These are phyloP conservation scores for Alexandromys fortis DNA, from an alignment of 2,113 vertebrate genomes.

Conservation along the genomic window DNA sequence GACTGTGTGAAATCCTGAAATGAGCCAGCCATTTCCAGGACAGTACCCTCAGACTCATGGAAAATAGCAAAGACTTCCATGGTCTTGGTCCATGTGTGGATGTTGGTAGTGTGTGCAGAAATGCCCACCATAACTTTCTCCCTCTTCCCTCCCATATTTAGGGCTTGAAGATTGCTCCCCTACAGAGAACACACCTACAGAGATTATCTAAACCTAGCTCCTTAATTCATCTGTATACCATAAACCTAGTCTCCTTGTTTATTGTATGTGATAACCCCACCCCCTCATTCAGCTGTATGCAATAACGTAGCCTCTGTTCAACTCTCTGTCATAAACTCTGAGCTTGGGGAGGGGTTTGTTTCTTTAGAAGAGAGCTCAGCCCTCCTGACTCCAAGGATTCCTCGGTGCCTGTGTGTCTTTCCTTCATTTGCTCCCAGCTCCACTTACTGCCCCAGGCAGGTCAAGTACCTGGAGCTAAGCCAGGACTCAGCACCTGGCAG, in stretches of 20 bases:
- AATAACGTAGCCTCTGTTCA: background rate
- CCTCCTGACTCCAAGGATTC: background rate
- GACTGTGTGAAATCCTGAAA: background rate
- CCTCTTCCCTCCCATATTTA: background rate
- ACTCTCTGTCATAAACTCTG: background rate
- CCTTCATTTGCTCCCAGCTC: background rate
- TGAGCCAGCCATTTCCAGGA: background rate
- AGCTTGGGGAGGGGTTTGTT: background rate
- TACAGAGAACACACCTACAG: background rate
- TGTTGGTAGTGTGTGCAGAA: background rate
- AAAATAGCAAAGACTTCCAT: background rate
- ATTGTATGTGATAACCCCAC: background rate
- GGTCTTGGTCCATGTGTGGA: background rate
- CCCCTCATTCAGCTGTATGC: background rate
- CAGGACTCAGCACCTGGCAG: background rate
- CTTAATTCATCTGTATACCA: background rate
- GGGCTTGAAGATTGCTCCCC: background rate
- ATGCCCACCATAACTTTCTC: background rate
- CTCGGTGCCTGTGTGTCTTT: background rate
- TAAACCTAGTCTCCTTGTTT: background rate
- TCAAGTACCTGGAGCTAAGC: background rate
- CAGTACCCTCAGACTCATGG: background rate
- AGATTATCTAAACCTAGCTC: background rate
- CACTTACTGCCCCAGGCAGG: background rate
- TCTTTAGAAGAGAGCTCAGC: background rate